Evolutionary conservation across 2,113 vertebrate species (phyloP), one percentile per base, ranked within the genome.

Genomic region (Hippocampus comes): DNA sequence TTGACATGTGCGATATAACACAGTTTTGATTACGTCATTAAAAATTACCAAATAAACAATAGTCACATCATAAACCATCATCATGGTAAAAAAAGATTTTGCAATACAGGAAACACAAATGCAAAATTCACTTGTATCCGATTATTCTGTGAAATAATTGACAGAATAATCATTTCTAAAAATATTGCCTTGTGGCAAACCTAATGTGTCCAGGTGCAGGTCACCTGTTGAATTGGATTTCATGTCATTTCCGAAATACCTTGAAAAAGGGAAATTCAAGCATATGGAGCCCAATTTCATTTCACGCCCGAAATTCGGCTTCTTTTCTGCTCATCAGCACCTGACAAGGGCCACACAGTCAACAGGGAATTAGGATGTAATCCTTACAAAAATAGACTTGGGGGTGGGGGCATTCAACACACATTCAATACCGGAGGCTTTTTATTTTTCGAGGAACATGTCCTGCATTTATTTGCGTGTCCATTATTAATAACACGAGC

Each of bases 401-500:
- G 12, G 68, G 75, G 59, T 30, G 12, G 68, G 42, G 66, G 74
- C 42, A 30, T 78, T 69, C 68, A 59, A 27, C 63, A 53, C 66
- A 67, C 21, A 9, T 68, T 64, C 59, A 72, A 72, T 18, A 75
- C 46, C 27, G 49, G 60, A 46, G 43, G 63, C 27, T 30, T 68
- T 81, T 75, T 60, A 1, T 85, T 59, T 82, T 81, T 84, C 81
- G 65, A 67, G 74, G 75, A 85, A 85, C 78, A 64, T 65, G 68
- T 25, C 9, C 10, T 56, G 51, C 70, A 77, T 80, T 78, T 70
- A 76, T 79, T 82, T 79, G 60, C 76, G 70, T 72, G 72, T 78
- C 77, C 75, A 74, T 86, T 79, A 81, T 82, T 81, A 77, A 79
- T 83, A 73, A 76, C 14, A 73, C 53, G 76, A 80, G 71, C 68